Evolutionary conservation across 2,113 vertebrate genomes (phyloP).

Genomic region (Ivindomyrus marchei): DNA sequence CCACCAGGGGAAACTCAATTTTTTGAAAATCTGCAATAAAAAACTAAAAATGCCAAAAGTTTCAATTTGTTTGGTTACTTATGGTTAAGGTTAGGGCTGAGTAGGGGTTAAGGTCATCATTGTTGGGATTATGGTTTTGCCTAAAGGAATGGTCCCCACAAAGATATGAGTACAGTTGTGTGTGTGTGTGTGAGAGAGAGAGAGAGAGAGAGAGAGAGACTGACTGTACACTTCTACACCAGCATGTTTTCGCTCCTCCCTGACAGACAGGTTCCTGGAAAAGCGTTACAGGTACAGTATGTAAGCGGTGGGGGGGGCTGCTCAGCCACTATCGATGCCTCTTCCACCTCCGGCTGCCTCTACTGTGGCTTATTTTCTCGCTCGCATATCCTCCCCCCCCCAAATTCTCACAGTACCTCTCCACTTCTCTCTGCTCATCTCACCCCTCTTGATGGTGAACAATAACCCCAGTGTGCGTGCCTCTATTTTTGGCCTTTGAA

Average conservation of each 20-base stretch:
- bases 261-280: conserved; percentile 46
- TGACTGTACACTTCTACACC: background rate
- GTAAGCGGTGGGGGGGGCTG: background rate
- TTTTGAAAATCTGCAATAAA: background rate
- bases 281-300: conserved; percentile 19
- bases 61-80: background rate
- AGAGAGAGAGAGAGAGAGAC: too few species aligned
- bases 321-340: conserved; percentile 33
- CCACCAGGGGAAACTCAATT: too few species aligned
- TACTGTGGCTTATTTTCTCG: conserved; percentile 11
- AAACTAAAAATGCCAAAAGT: background rate
- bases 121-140: background rate
- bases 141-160: background rate
- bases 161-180: background rate
- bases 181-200: background rate
- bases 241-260: conserved; percentile 19
- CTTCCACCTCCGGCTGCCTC: conserved; percentile 32
- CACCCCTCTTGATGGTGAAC: conserved; percentile 39
- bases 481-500: conserved; percentile 54
- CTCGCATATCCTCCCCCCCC: conserved; percentile 28
- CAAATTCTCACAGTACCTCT: conserved; percentile 22
- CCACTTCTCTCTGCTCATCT: conserved; percentile 34
- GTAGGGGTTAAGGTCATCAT: background rate
- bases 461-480: conserved; percentile 47
- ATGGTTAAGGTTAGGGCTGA: background rate